Percentiles rank a stretch among this genome's conserved stretches.
Conservation (phyloP, 1,140 invertebrate species). For the Monochamus saltuarius region DNA sequence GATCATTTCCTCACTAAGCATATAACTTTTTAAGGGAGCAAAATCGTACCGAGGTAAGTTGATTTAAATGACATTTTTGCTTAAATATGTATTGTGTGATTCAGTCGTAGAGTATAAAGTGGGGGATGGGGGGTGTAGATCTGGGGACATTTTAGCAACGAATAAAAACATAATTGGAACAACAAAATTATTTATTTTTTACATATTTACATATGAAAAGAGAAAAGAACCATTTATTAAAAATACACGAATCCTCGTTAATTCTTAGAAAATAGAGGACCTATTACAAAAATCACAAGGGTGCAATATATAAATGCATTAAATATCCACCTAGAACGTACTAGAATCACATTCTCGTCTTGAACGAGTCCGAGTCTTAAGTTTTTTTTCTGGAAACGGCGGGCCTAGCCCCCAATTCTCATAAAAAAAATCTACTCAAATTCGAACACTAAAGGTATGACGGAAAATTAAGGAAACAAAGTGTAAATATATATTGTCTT, state of each 20-base stretch:
- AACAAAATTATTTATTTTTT: slow-evolving; percentile 25
- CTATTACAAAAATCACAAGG: background rate
- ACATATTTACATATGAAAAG: slow-evolving; percentile 24
- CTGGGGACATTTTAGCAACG: too few species aligned
- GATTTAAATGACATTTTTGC: too few species aligned
- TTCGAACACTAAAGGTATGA: background rate
- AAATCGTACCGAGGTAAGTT: too few species aligned
- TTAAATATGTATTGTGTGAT: too few species aligned
- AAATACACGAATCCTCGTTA: background rate
- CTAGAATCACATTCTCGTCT: slow-evolving; percentile 9
- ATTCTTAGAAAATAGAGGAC: background rate
- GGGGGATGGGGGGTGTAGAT: too few species aligned
- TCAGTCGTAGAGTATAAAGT: too few species aligned
- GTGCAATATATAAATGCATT: slow-evolving; percentile 23
- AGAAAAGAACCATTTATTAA: slow-evolving; percentile 9
- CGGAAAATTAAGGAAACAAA: background rate
- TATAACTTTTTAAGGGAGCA: too few species aligned
- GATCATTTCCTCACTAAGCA: too few species aligned
- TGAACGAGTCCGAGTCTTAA: background rate
- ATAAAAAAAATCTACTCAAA: too few species aligned
- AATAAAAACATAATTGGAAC: background rate
- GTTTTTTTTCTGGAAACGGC: background rate
- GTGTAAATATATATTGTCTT: background rate
- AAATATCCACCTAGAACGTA: background rate
- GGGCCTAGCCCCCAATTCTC: background rate